Conservation (phyloP, 1,140 invertebrate genomes). For the Drosophila pachea region DNA sequence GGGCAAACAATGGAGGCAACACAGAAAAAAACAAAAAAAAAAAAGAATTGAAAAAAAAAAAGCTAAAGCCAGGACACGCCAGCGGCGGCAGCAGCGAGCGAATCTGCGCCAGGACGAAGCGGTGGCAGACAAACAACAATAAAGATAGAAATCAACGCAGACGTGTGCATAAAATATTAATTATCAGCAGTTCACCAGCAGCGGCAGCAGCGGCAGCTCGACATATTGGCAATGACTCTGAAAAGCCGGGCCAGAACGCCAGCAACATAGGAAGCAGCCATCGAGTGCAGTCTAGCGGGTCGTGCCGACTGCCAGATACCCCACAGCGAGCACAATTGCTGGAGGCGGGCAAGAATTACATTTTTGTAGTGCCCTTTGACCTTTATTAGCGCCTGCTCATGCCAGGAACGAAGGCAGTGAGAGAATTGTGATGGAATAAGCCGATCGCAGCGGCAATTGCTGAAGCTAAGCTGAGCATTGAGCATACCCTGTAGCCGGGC, state of each 20-base stretch:
- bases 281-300: neutral
- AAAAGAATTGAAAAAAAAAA: constrained; percentile 3
- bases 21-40: constrained; percentile 17
- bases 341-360: too few relatives aligned
- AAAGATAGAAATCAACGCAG: constrained; percentile 78
- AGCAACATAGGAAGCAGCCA: constrained; percentile 1
- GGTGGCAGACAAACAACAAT: constrained; percentile 70
- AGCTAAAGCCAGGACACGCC: constrained; percentile 8
- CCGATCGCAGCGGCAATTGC: too few relatives aligned
- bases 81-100: constrained; percentile 3
- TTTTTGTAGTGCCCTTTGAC: too few relatives aligned
- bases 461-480: too few relatives aligned
- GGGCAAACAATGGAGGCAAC: constrained; percentile 59
- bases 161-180: constrained; percentile 78
- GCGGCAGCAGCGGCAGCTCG: constrained; percentile 30
- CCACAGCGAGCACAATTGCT: too few relatives aligned
- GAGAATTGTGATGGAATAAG: too few relatives aligned
- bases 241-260: constrained; percentile 44
- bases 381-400: too few relatives aligned
- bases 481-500: neutral
- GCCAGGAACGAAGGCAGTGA: too few relatives aligned
- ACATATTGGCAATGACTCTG: constrained; percentile 67
- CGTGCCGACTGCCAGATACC: neutral
- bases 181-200: constrained; percentile 72
- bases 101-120: neutral